Evolutionary conservation across 2,113 vertebrate species (phyloP).

Genomic region (Laterallus jamaicensis): DNA sequence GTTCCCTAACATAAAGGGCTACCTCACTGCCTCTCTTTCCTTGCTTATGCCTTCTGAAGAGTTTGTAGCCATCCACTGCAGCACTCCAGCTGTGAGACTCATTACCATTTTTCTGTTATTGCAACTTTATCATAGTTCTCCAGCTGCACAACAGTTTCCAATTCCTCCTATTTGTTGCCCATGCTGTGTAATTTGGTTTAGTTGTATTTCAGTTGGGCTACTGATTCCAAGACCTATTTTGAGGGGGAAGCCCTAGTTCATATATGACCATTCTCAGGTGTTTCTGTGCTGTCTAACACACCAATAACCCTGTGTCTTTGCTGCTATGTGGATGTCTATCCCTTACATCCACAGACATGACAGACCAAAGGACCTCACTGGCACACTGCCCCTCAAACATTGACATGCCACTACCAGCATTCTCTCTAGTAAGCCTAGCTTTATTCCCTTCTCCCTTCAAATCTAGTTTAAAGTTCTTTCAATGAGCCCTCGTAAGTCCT

Average conservation of each 20-base stretch:
- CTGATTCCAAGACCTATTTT: neutral
- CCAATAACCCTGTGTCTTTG: neutral
- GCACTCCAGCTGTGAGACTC: neutral
- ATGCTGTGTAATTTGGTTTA: neutral
- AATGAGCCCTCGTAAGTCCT: neutral
- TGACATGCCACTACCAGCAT: fast-evolving
- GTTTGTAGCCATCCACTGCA: neutral
- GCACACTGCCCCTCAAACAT: neutral
- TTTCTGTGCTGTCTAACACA: neutral
- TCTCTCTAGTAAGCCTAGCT: neutral
- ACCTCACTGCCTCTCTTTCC: neutral
- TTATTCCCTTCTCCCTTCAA: neutral
- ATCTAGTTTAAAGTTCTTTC: neutral
- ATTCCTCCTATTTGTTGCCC: neutral
- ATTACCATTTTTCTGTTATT: neutral
- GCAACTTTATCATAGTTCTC: neutral
- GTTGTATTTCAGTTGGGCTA: neutral
- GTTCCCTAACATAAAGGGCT: neutral
- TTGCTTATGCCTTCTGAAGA: neutral
- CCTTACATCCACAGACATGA: fast-evolving
- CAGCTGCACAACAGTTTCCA: neutral
- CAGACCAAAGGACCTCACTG: neutral
- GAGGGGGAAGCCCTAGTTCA: neutral
- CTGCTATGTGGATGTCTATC: neutral
- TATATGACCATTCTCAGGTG: neutral